These are phyloP conservation scores for Oasisia sp. DNA, from an alignment of 2,888 invertebrate species.

Conservation along the genomic window DNA sequence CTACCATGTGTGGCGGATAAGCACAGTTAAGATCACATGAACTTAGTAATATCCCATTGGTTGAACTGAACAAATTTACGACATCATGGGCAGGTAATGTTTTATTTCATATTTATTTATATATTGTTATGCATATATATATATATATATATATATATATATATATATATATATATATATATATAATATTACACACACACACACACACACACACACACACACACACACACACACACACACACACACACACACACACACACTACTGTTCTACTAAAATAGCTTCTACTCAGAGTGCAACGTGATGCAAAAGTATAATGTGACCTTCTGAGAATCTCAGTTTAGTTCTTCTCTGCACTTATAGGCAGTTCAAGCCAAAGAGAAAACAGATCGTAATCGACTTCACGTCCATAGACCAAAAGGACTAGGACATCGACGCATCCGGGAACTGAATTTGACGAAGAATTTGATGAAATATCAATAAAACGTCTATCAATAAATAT, in stretches of 20 bases:
- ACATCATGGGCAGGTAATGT: not conserved
- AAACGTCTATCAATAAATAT: too few species aligned
- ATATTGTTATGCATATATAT: not conserved
- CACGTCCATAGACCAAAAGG: conserved; percentile 34
- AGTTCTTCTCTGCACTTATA: conserved; percentile 39
- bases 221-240: not conserved
- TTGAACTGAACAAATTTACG: not conserved
- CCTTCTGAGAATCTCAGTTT: too few species aligned
- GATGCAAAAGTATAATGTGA: too few species aligned
- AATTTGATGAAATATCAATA: too few species aligned
- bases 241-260: not conserved
- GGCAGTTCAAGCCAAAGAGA: conserved; percentile 45
- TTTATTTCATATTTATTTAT: not conserved
- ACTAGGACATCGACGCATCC: not conserved
- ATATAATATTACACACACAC: not conserved
- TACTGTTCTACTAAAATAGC: too few species aligned
- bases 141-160: not conserved
- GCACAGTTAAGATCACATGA: not conserved
- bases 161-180: not conserved
- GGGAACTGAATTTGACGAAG: not conserved
- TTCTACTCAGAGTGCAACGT: too few species aligned
- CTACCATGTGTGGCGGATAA: not conserved
- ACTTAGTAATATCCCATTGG: not conserved
- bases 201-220: not conserved
- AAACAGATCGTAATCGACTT: conserved; percentile 50